Evolutionary conservation across 1,140 invertebrate genomes (phyloP).

Genomic region (Mesaphorura yosii): DNA sequence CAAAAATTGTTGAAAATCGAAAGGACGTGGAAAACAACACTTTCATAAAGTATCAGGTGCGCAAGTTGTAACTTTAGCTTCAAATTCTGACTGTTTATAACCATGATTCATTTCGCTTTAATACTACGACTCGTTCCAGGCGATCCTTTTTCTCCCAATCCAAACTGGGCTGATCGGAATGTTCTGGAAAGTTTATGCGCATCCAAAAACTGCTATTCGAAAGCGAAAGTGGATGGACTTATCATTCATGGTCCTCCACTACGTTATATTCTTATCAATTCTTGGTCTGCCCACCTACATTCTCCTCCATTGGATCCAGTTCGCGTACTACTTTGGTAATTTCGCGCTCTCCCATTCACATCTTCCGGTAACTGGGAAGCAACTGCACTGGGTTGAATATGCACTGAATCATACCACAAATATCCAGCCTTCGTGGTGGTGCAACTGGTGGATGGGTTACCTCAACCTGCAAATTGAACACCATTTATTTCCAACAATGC

Average conservation of each 20-base stretch:
- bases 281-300: background rate
- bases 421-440: conserved; percentile 5
- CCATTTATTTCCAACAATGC: no score
- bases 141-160: background rate
- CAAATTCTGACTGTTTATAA: no score
- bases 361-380: background rate
- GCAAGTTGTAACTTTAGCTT: no score
- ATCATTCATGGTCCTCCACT: conserved; percentile 1
- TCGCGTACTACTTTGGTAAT: background rate
- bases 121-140: background rate
- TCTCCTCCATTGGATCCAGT: background rate
- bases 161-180: background rate
- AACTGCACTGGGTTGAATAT: conserved; percentile 18
- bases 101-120: no score
- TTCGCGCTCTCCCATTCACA: conserved; percentile 12
- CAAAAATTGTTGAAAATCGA: background rate
- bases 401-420: conserved; percentile 9
- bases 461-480: conserved; percentile 15
- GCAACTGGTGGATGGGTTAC: conserved; percentile 16
- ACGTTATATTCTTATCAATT: background rate
- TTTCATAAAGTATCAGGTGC: no score
- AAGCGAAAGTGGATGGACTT: background rate
- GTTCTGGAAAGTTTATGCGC: background rate
- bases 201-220: conserved; percentile 5
- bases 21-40: no score